Evolutionary conservation across 1,140 invertebrate genomes (phyloP).

Genomic region (Eumeta japonica): DNA sequence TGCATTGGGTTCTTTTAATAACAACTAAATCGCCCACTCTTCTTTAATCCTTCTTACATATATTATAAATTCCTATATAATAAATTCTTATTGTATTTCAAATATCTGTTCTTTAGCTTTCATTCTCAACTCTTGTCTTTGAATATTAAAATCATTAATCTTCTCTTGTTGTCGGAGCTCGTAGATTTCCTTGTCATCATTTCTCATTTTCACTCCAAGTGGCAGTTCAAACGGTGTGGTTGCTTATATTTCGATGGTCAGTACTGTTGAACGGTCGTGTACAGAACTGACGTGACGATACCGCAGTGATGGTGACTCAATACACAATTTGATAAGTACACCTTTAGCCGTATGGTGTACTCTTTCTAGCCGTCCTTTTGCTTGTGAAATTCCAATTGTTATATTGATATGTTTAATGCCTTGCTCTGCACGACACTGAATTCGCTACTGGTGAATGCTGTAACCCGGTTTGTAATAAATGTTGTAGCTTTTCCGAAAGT

Average conservation of each 20-base stretch:
- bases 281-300: slow-evolving; percentile 22
- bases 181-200: slow-evolving; percentile 16
- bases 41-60: slow-evolving; percentile 16
- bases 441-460: slow-evolving; percentile 32
- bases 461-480: slow-evolving; percentile 28
- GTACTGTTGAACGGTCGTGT: slow-evolving; percentile 26
- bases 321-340: slow-evolving; percentile 24
- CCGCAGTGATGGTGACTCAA: slow-evolving; percentile 23
- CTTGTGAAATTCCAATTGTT: slow-evolving; percentile 22
- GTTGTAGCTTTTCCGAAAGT: slow-evolving; percentile 29
- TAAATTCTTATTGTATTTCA: slow-evolving; percentile 34
- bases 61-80: slow-evolving; percentile 22
- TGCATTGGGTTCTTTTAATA: slow-evolving; percentile 35
- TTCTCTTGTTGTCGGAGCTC: slow-evolving; percentile 26
- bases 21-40: slow-evolving; percentile 29
- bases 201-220: slow-evolving; percentile 27
- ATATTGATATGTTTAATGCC: slow-evolving; percentile 25
- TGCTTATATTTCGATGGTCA: slow-evolving; percentile 15
- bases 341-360: slow-evolving; percentile 22
- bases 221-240: slow-evolving; percentile 20
- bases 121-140: slow-evolving; percentile 10
- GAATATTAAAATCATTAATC: slow-evolving; percentile 10
- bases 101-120: slow-evolving; percentile 21
- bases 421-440: slow-evolving; percentile 30
- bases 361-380: slow-evolving; percentile 32